Conservation (phyloP, 2,113 vertebrate species). For the Microtus richardsoni region DNA sequence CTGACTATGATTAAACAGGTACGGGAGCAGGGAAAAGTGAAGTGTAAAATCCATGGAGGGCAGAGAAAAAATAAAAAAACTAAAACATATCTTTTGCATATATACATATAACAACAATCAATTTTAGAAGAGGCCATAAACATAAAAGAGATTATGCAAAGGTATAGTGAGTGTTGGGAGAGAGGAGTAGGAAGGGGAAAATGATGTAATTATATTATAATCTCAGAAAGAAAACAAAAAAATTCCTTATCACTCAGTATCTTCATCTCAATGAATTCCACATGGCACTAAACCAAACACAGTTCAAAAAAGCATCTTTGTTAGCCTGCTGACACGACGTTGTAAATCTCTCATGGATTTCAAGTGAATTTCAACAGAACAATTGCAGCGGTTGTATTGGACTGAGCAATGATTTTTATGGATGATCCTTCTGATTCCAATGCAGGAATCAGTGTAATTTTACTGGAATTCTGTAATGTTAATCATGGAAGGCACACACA, state of each 20-base stretch:
- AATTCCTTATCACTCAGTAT: constrained; percentile 63
- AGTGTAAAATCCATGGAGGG: not conserved
- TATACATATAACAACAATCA: not conserved
- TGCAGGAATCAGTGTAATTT: not conserved
- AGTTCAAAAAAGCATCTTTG: constrained; percentile 69
- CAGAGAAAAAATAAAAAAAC: constrained; percentile 61
- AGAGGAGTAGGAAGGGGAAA: not conserved
- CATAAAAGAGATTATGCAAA: not conserved
- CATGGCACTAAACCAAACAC: constrained; percentile 67
- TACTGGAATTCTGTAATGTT: constrained; percentile 23
- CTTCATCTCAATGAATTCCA: constrained; percentile 57
- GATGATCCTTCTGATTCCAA: constrained; percentile 56
- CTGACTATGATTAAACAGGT: constrained; percentile 45
- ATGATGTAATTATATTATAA: not conserved
- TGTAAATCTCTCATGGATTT: not conserved
- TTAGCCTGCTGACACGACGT: constrained; percentile 49
- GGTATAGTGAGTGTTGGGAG: not conserved
- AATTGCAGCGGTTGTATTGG: constrained; percentile 20
- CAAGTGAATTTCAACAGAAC: constrained; percentile 56
- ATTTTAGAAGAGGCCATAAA: not conserved
- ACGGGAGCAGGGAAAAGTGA: constrained; percentile 13
- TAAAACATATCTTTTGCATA: constrained; percentile 70
- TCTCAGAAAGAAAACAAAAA: not conserved
- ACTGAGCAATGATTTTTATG: constrained; percentile 54
- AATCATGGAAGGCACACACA: constrained; percentile 51